Evolutionary conservation across 2,888 invertebrate genomes (phyloP).

Genomic region (Leptogaster cylindrica): DNA sequence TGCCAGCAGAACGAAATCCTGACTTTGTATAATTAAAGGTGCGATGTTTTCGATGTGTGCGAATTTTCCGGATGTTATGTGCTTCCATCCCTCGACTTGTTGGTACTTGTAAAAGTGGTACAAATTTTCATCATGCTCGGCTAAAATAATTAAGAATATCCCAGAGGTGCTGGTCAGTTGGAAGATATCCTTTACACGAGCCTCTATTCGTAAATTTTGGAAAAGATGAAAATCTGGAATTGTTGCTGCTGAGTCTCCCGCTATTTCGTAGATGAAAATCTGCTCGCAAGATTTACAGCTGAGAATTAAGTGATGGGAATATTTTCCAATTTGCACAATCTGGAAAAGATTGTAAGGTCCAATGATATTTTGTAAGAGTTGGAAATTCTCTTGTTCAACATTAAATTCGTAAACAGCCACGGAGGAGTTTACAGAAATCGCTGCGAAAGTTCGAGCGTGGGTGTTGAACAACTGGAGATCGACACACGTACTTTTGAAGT

Average conservation of each 20-base stretch:
- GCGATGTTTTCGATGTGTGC: not conserved
- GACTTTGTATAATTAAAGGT: not conserved
- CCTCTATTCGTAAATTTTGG: not conserved
- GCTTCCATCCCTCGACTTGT: not conserved
- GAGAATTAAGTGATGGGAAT: not conserved
- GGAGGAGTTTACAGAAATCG: not conserved
- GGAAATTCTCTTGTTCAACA: not conserved
- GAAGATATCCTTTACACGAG: not conserved
- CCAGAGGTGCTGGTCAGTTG: not conserved
- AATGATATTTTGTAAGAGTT: not conserved
- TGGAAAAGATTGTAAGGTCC: not conserved
- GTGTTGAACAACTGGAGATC: not conserved
- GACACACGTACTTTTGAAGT: not conserved
- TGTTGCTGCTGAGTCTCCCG: not conserved
- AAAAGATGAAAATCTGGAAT: not conserved
- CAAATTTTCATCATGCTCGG: not conserved
- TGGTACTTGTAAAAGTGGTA: constrained; percentile 3
- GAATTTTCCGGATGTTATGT: not conserved
- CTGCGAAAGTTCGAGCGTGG: not conserved
- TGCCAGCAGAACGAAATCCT: not conserved
- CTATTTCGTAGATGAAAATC: not conserved
- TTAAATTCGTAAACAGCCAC: constrained; percentile 5
- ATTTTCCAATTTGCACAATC: not conserved
- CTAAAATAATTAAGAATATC: not conserved
- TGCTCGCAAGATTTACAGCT: not conserved